Base-by-base conservation (phyloP, 2,113 vertebrate genomes). In the Amia ocellicauda region DNA sequence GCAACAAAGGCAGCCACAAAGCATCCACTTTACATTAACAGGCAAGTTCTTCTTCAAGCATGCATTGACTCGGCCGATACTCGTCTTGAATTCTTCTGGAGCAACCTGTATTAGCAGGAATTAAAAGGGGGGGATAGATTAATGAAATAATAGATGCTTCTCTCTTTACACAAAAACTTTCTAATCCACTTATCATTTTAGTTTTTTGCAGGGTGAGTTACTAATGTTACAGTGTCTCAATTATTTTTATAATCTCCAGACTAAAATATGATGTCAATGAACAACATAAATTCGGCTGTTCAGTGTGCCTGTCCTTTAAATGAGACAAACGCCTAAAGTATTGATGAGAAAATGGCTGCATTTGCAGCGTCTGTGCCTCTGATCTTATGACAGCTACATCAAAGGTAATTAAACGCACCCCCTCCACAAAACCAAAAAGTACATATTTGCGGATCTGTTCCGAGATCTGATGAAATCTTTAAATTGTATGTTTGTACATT, bases 31-130 rank as follows among this genome's bases (percentile, higher is more conserved):
- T 60, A 98, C 92, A 76, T 95, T 99, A 78, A 98, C 86, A 0
- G 95, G 97, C 68, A 98, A 85, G 83, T 95, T 97, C 83, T 99
- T 99, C 85, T 89, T 94, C 78, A 99, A 82, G 65, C 95, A 99
- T 3, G 91, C 81, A 14, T 99, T 99, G 74, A 99, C 91, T 36
- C 92, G 89, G 64, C 92, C 88, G 78, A 99, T 91, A 73, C 95
- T 99, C 74, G 91, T 96, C 86, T 98, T 98, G 87, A 98, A 99
- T 85, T 99, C 97, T 78, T 99, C 96, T 3, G 96, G 95, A n/a
- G 97, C 97, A 71, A 99, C 95, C 97, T 99, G 76, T 27, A 24
- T 13, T 16, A 20, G 19, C 17, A 14, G 13, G 14, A 51, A 5
- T 9, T 29, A 51, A 19, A 13, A 50, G 52, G 55, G 56, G 42